phyloP scores from a whole-genome alignment of 2,113 vertebrate genomes.

The Misgurnus mizolepis region DNA sequence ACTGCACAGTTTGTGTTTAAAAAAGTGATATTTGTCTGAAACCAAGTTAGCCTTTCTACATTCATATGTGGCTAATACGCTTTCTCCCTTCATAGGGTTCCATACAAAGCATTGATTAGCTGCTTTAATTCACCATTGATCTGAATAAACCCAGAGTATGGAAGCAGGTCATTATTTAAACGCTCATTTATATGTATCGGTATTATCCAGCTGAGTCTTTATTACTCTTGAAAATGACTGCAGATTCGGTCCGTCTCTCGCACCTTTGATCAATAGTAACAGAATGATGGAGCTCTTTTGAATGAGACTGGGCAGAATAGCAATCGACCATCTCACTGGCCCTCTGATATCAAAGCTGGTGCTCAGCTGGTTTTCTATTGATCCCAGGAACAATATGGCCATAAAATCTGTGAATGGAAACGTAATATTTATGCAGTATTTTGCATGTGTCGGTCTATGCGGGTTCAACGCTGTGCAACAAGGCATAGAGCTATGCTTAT shows the following conservation, averaged over 20 bases:
- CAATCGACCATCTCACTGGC: constrained; percentile 90
- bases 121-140: constrained; percentile 73
- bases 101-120: constrained; percentile 58
- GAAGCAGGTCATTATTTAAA: constrained; percentile 76
- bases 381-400: constrained; percentile 79
- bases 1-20: constrained; percentile 69
- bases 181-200: constrained; percentile 84
- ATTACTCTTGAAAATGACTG: constrained; percentile 83
- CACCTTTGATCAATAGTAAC: constrained; percentile 87
- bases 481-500: background rate
- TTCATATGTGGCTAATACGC: constrained; percentile 64
- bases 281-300: constrained; percentile 91
- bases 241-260: constrained; percentile 35
- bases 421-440: background rate
- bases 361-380: constrained; percentile 79
- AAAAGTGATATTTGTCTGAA: constrained; percentile 56
- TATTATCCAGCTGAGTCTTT: constrained; percentile 87
- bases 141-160: constrained; percentile 60
- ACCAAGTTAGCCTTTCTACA: no score
- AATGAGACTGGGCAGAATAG: constrained; percentile 83
- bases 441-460: constrained; percentile 30
- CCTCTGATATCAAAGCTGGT: constrained; percentile 79
- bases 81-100: constrained; percentile 44
- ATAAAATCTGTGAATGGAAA: constrained; percentile 63
- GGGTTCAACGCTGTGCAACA: constrained; percentile 11